Evolutionary conservation across 2,888 invertebrate genomes (phyloP).

Genomic region (Sympetrum striolatum): DNA sequence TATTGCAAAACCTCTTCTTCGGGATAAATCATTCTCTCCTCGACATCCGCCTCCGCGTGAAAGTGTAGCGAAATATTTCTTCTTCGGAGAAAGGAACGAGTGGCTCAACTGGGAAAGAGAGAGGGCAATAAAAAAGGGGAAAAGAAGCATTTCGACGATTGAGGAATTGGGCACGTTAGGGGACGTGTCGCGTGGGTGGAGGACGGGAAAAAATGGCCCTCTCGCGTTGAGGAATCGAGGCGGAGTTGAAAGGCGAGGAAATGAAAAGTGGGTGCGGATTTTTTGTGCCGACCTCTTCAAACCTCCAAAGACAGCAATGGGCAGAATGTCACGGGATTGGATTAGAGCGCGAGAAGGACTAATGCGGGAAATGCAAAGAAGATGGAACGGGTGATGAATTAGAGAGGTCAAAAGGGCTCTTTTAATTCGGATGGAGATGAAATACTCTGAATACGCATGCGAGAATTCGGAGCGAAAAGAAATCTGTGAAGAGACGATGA

Average conservation of each 20-base stretch:
- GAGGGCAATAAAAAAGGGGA: background rate
- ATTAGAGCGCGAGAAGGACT: background rate
- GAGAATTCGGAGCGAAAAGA: background rate
- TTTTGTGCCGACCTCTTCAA: background rate
- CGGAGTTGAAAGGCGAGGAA: background rate
- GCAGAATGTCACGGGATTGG: background rate
- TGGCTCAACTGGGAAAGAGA: background rate
- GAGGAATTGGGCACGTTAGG: background rate
- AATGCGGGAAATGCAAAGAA: background rate
- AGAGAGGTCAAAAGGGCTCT: background rate
- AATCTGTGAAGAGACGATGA: background rate
- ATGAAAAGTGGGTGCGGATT: background rate
- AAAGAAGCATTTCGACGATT: background rate
- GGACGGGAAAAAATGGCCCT: background rate
- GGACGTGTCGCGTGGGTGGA: background rate
- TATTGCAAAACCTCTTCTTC: too few relatives aligned
- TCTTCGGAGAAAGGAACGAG: background rate
- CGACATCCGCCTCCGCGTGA: background rate
- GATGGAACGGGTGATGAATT: background rate
- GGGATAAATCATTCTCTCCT: background rate
- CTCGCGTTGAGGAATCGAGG: background rate
- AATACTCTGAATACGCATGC: background rate
- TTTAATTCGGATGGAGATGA: background rate
- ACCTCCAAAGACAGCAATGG: background rate
- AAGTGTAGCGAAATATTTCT: background rate